These are phyloP conservation scores for Hydrocynus forskahlii DNA, from an alignment of 2,797 vertebrate species.

Conservation along the genomic window DNA sequence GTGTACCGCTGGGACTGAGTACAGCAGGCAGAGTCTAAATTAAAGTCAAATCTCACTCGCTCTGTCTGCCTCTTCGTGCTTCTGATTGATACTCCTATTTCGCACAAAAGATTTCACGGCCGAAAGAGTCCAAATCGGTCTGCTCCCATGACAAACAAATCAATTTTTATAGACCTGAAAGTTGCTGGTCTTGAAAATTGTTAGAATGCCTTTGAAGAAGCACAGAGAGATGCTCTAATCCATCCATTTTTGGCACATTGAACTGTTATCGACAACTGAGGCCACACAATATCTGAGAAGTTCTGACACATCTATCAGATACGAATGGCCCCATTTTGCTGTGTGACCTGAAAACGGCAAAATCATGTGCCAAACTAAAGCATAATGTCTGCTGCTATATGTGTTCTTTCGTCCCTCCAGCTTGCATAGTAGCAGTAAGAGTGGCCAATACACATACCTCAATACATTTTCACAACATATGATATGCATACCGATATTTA, in stretches of 20 bases:
- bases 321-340: conserved; percentile 4
- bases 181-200: conserved; percentile 84
- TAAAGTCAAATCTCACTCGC: conserved; percentile 64
- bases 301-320: conserved; percentile 34
- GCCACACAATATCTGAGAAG: conserved; percentile 43
- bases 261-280: conserved; percentile 53
- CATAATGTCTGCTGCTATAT: neutral
- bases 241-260: conserved; percentile 54
- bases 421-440: too few species aligned
- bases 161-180: conserved; percentile 85
- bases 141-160: conserved; percentile 83
- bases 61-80: conserved; percentile 58
- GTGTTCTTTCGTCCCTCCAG: neutral
- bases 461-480: too few species aligned
- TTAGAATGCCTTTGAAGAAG: conserved; percentile 76
- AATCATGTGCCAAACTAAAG: neutral
- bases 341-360: conserved; percentile 35
- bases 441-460: too few species aligned
- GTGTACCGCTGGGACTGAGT: conserved; percentile 58
- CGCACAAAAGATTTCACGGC: conserved; percentile 79
- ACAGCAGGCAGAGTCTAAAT: conserved; percentile 74
- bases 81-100: conserved; percentile 83
- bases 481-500: too few species aligned
- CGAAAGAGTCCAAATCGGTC: conserved; percentile 78
- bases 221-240: conserved; percentile 58